Conservation (phyloP, 2,888 invertebrate genomes). For the Campaea margaritaria region DNA sequence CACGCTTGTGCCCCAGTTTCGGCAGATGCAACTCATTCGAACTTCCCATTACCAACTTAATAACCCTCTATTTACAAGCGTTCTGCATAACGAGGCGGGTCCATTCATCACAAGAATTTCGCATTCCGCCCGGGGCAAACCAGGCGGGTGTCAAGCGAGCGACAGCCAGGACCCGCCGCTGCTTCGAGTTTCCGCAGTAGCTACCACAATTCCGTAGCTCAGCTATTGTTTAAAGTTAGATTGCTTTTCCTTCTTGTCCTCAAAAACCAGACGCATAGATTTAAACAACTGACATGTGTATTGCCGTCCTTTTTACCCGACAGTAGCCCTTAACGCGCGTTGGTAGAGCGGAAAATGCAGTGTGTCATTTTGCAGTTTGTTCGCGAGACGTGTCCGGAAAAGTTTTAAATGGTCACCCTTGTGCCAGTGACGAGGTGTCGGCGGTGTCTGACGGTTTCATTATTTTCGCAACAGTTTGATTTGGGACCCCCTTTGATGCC, state of each 20-base stretch:
- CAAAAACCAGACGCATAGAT: conserved; percentile 35
- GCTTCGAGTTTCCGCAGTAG: conserved; percentile 35
- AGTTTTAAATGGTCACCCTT: conserved; percentile 70
- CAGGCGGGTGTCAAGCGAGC: conserved; percentile 11
- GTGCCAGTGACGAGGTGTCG: conserved; percentile 66
- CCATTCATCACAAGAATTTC: conserved; percentile 30
- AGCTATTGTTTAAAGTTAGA: conserved; percentile 71
- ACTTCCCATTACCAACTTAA: conserved; percentile 31
- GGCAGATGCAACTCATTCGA: conserved; percentile 24
- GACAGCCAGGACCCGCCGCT: conserved; percentile 34
- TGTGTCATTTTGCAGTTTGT: conserved; percentile 33
- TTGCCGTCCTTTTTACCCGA: conserved; percentile 9
- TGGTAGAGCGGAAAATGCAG: conserved; percentile 33
- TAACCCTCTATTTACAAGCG: conserved; percentile 33
- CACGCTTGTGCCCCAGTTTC: conserved; percentile 19
- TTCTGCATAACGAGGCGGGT: conserved; percentile 27
- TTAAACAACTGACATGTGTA: conserved; percentile 20
- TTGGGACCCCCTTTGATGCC: conserved; percentile 34
- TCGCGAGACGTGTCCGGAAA: conserved; percentile 43
- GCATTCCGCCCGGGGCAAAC: conserved; percentile 16
- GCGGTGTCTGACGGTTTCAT: conserved; percentile 62
- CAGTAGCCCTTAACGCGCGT: conserved; percentile 14
- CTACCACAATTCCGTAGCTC: conserved; percentile 40
- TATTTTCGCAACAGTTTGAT: conserved; percentile 60
- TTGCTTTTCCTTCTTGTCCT: conserved; percentile 56